Percentiles rank a stretch among this genome's conserved stretches.
phyloP scores from a whole-genome alignment of 2,797 vertebrate species.

The Manis crassicaudata region DNA sequence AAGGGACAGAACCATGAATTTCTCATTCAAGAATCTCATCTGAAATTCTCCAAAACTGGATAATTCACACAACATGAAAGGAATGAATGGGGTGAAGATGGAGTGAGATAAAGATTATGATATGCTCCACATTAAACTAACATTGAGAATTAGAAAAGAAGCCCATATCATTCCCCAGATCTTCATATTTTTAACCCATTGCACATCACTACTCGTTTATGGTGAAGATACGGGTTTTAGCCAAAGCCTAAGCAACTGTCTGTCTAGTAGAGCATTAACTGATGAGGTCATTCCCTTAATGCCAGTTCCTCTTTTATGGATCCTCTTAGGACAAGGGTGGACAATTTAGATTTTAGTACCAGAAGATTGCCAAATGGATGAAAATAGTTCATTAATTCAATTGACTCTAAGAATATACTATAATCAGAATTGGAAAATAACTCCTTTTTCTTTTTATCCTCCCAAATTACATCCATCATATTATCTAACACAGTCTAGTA shows the following conservation, averaged over 20 bases:
- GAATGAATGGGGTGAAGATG: background rate
- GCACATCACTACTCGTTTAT: background rate
- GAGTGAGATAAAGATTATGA: background rate
- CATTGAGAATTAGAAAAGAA: background rate
- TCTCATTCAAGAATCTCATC: constrained; percentile 6
- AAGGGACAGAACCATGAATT: background rate
- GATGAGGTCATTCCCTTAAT: background rate
- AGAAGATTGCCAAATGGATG: background rate
- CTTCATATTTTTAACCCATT: background rate
- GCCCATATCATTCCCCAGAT: background rate
- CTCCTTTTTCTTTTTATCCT: background rate
- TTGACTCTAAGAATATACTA: background rate
- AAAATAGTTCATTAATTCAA: background rate
- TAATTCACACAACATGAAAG: background rate
- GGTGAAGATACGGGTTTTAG: background rate
- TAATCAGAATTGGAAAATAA: background rate
- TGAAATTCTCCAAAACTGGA: background rate
- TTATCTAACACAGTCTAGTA: background rate
- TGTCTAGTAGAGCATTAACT: background rate
- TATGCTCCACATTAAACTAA: background rate
- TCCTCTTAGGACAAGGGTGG: background rate
- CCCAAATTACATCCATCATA: background rate
- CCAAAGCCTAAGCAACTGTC: background rate
- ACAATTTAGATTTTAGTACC: background rate
- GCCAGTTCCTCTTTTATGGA: background rate